phyloP scores from a whole-genome alignment of 2,888 invertebrate species.

The Ophonus ardosiacus region DNA sequence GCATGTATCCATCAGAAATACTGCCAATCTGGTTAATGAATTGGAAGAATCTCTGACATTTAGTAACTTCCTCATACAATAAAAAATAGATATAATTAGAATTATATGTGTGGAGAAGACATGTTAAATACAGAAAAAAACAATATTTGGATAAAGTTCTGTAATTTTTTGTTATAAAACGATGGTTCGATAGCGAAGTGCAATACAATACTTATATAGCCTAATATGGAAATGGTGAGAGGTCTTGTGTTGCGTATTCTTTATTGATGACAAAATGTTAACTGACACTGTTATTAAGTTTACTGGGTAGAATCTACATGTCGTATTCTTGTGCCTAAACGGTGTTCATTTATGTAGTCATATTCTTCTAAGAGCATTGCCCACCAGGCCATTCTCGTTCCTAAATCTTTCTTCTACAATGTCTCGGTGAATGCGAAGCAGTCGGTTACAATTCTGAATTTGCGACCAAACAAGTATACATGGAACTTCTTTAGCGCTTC shows the following conservation, averaged over 20 bases:
- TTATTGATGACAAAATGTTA: not conserved
- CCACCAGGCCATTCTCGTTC: slow-evolving; percentile 45
- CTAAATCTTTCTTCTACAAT: slow-evolving; percentile 29
- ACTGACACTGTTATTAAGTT: not conserved
- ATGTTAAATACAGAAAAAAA: too few species aligned
- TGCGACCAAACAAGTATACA: slow-evolving; percentile 40
- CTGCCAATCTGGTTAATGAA: too few species aligned
- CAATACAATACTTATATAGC: too few species aligned
- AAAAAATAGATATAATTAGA: too few species aligned
- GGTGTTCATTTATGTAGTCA: slow-evolving; percentile 16
- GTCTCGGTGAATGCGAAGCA: slow-evolving; percentile 35
- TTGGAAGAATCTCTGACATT: too few species aligned
- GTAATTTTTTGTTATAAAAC: too few species aligned
- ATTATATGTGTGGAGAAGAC: too few species aligned
- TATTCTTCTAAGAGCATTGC: slow-evolving; percentile 54
- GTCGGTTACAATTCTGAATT: slow-evolving; percentile 54
- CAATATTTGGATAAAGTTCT: too few species aligned
- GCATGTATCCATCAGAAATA: too few species aligned
- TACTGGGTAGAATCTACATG: slow-evolving; percentile 20
- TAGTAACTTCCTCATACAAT: too few species aligned
- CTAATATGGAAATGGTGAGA: too few species aligned
- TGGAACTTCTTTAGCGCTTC: slow-evolving; percentile 49
- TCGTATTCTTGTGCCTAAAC: slow-evolving; percentile 10
- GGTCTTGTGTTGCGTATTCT: not conserved
- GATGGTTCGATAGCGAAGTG: too few species aligned